Percentiles rank a stretch among this genome's conserved stretches.
Evolutionary conservation across 1,140 invertebrate genomes (phyloP).

Genomic region (Drosophila pruinosa): DNA sequence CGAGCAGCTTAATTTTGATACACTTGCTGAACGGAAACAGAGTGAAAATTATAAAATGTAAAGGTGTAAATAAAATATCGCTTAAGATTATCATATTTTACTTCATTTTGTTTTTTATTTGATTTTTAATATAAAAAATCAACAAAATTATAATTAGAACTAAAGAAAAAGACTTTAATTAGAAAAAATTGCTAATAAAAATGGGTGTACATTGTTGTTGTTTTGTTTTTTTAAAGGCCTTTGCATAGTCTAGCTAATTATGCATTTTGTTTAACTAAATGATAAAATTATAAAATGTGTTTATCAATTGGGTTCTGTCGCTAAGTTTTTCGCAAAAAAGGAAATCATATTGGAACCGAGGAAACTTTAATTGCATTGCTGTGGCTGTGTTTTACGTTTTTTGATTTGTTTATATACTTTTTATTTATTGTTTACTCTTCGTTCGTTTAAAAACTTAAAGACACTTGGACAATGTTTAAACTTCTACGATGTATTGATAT

Average conservation of each 20-base stretch:
- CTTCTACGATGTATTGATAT: constrained; percentile 59
- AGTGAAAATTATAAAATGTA: constrained; percentile 27
- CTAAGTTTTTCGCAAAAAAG: constrained; percentile 19
- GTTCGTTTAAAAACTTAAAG: constrained; percentile 77
- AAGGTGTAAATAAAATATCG: not conserved
- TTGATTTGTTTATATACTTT: constrained; percentile 17
- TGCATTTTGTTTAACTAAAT: constrained; percentile 40
- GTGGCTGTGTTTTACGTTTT: constrained; percentile 38
- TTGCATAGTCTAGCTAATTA: constrained; percentile 21
- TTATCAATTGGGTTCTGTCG: constrained; percentile 14
- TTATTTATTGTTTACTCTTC: constrained; percentile 41
- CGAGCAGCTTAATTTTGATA: constrained; percentile 24
- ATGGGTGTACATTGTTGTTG: constrained; percentile 34
- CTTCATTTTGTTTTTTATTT: constrained; percentile 68
- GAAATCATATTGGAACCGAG: constrained; percentile 34
- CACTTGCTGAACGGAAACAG: constrained; percentile 42
- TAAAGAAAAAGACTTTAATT: constrained; percentile 62
- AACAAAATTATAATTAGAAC: constrained; percentile 76
- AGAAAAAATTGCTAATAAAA: constrained; percentile 61
- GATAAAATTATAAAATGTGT: constrained; percentile 21
- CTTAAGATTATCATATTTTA: constrained; percentile 33
- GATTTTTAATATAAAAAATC: constrained; percentile 71
- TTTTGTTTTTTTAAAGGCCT: constrained; percentile 7
- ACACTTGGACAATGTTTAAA: constrained; percentile 72
- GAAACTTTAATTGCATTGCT: constrained; percentile 46